These are phyloP conservation scores for Drosophila dunni DNA, from an alignment of 1,140 invertebrate genomes.

Conservation along the genomic window DNA sequence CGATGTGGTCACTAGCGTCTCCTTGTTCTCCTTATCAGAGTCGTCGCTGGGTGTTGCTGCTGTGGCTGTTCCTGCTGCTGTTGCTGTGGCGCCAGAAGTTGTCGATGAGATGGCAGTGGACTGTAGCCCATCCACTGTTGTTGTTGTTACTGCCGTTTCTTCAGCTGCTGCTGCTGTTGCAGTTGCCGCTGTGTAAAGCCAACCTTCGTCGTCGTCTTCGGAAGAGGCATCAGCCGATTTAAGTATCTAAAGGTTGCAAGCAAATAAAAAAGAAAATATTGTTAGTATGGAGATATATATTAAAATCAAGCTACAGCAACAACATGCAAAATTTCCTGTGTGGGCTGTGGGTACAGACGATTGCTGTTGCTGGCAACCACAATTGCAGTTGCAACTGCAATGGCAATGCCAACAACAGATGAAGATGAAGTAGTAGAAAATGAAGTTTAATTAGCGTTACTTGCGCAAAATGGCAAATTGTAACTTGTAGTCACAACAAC, in stretches of 20 bases:
- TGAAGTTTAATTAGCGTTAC: slow-evolving; percentile 83
- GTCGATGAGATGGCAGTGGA: slow-evolving; percentile 72
- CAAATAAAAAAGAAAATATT: slow-evolving; percentile 13
- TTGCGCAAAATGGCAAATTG: slow-evolving; percentile 83
- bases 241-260: slow-evolving; percentile 59
- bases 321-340: slow-evolving; percentile 44
- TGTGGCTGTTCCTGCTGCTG: slow-evolving; percentile 19
- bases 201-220: slow-evolving; percentile 82
- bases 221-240: slow-evolving; percentile 84
- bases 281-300: slow-evolving; percentile 46
- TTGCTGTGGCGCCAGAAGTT: slow-evolving; percentile 52
- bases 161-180: slow-evolving; percentile 27
- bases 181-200: slow-evolving; percentile 74
- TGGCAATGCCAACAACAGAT: slow-evolving; percentile 40
- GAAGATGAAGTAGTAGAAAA: slow-evolving; percentile 77
- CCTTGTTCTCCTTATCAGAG: slow-evolving; percentile 84
- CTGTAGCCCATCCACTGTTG: slow-evolving; percentile 68
- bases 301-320: slow-evolving; percentile 48
- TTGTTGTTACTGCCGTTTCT: slow-evolving; percentile 24
- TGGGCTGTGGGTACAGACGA: slow-evolving; percentile 29
- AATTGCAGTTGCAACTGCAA: slow-evolving; percentile 28
- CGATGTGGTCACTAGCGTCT: slow-evolving; percentile 58
- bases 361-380: not conserved
- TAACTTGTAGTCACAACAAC: slow-evolving; percentile 52
- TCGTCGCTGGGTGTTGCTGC: slow-evolving; percentile 63